Conservation (phyloP, 2,113 vertebrate genomes). For the Excalfactoria chinensis region DNA sequence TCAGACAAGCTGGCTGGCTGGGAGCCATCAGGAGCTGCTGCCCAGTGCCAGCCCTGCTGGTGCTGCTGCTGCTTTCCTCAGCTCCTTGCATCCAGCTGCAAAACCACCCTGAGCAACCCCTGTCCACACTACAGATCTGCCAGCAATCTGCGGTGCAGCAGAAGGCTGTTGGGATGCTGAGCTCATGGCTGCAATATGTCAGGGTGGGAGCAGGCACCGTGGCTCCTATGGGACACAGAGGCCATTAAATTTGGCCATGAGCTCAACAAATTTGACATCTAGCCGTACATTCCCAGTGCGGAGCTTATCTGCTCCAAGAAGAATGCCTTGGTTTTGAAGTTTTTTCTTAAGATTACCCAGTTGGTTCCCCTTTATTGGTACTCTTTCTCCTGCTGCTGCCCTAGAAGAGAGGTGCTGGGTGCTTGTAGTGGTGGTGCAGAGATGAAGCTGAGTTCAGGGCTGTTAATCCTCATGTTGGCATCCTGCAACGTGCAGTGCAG, state of each 20-base stretch:
- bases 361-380: not conserved
- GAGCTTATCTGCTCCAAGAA: not conserved
- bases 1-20: not conserved
- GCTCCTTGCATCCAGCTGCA: not conserved
- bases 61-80: not conserved
- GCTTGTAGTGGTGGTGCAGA: fast-evolving
- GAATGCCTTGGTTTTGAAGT: not conserved
- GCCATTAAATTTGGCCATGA: not conserved
- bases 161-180: not conserved
- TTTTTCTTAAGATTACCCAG: not conserved
- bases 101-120: not conserved
- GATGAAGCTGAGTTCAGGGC: not conserved
- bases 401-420: not conserved
- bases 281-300: fast-evolving
- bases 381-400: not conserved
- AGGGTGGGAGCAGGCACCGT: fast-evolving
- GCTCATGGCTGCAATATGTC: fast-evolving
- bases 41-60: not conserved
- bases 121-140: not conserved
- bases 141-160: not conserved
- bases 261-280: not conserved
- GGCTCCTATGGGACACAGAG: fast-evolving
- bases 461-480: fast-evolving
- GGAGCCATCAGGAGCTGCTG: fast-evolving
- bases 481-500: fast-evolving